Percentiles rank a stretch among this genome's conserved stretches.
Conservation (phyloP, 1,140 invertebrate species). For the Goniozus legneri region DNA sequence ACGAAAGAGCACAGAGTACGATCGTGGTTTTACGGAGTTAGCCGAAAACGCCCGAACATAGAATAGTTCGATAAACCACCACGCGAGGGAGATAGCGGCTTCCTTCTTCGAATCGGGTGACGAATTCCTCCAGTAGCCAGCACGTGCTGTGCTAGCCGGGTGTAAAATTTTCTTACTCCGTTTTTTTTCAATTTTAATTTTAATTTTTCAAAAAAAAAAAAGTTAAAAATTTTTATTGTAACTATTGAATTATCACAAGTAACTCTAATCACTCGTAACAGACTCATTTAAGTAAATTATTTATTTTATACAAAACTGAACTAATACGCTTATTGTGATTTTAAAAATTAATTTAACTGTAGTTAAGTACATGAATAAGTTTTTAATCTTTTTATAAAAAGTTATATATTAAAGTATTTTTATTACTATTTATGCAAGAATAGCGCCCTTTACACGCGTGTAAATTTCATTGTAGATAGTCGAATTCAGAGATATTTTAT, state of each 20-base stretch:
- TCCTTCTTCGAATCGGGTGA: constrained; percentile 17
- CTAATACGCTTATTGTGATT: constrained; percentile 32
- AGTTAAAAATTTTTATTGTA: neutral
- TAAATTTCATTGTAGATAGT: neutral
- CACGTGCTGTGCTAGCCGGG: constrained; percentile 41
- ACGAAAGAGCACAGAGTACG: too few relatives aligned
- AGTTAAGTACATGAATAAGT: too few relatives aligned
- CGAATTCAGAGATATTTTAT: neutral
- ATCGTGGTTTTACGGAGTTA: too few relatives aligned
- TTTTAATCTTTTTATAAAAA: neutral
- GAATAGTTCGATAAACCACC: too few relatives aligned
- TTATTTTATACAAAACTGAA: constrained; percentile 3
- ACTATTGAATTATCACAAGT: too few relatives aligned
- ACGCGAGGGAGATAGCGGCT: constrained; percentile 16
- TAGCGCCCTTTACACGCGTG: constrained; percentile 28
- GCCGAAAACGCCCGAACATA: too few relatives aligned
- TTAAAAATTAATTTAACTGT: too few relatives aligned
- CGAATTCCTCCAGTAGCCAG: constrained; percentile 36
- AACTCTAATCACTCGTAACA: too few relatives aligned
- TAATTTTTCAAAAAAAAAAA: neutral
- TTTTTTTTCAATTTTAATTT: constrained; percentile 18
- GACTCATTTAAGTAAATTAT: neutral
- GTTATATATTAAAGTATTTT: neutral
- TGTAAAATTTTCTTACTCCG: constrained; percentile 20
- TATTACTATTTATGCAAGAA: neutral